These are phyloP conservation scores for Macrosiphum euphorbiae DNA, from an alignment of 2,888 invertebrate species.

Conservation along the genomic window DNA sequence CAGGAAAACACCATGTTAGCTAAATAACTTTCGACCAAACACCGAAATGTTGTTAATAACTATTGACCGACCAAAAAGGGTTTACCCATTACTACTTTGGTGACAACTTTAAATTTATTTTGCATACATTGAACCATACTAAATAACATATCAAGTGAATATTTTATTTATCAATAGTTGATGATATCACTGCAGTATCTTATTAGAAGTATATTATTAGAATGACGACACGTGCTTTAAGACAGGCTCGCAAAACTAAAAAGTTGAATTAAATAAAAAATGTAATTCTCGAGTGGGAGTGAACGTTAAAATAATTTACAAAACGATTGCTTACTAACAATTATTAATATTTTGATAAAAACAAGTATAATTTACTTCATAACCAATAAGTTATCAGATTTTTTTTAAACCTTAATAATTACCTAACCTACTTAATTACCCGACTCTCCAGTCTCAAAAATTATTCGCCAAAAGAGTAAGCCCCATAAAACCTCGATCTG, in stretches of 20 bases:
- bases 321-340: not conserved
- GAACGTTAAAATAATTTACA: not conserved
- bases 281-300: not conserved
- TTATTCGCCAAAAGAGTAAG: not conserved
- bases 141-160: not conserved
- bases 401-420: not conserved
- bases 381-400: not conserved
- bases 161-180: not conserved
- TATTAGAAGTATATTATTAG: no score
- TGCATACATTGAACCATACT: not conserved
- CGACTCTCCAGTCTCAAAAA: not conserved
- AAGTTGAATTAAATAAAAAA: not conserved
- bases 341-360: not conserved
- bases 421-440: not conserved
- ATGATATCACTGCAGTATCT: not conserved
- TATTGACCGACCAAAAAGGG: not conserved
- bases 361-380: not conserved
- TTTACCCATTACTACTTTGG: not conserved
- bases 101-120: not conserved
- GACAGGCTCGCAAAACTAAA: not conserved
- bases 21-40: not conserved
- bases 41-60: not conserved
- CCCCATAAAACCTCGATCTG: not conserved
- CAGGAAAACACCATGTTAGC: not conserved
- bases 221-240: not conserved